These are phyloP conservation scores for Eclectus roratus DNA, from an alignment of 2,113 vertebrate genomes.

Conservation along the genomic window DNA sequence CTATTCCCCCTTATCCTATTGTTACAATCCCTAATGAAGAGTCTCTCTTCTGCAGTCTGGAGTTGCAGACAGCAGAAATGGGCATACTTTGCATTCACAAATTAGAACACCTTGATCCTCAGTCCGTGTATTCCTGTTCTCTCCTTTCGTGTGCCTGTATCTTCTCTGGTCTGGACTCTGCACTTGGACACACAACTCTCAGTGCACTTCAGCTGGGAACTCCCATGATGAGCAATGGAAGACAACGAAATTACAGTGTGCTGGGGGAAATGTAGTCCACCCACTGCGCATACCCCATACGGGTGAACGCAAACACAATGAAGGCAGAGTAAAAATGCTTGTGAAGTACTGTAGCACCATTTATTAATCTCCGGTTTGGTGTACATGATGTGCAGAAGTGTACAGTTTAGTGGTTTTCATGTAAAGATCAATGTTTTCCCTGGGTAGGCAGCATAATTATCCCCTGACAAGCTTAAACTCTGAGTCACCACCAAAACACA, in stretches of 20 bases:
- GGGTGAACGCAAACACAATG: not conserved
- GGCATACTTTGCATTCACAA: not conserved
- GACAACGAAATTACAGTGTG: not conserved
- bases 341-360: not conserved
- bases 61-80: not conserved
- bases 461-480: not conserved
- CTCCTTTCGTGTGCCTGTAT: not conserved
- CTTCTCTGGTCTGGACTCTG: not conserved
- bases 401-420: constrained; percentile 11
- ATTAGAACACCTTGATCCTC: not conserved
- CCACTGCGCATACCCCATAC: fast-evolving
- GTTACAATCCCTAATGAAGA: not conserved
- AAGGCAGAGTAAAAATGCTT: not conserved
- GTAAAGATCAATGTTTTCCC: constrained; percentile 41
- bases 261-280: not conserved
- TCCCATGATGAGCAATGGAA: not conserved
- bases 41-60: not conserved
- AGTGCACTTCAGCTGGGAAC: not conserved
- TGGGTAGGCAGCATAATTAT: not conserved
- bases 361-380: not conserved
- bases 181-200: not conserved
- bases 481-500: not conserved
- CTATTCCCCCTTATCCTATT: not conserved
- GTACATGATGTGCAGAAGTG: not conserved
- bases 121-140: not conserved